phyloP scores from a whole-genome alignment of 2,113 vertebrate genomes.

The Oxyruncus cristatus region DNA sequence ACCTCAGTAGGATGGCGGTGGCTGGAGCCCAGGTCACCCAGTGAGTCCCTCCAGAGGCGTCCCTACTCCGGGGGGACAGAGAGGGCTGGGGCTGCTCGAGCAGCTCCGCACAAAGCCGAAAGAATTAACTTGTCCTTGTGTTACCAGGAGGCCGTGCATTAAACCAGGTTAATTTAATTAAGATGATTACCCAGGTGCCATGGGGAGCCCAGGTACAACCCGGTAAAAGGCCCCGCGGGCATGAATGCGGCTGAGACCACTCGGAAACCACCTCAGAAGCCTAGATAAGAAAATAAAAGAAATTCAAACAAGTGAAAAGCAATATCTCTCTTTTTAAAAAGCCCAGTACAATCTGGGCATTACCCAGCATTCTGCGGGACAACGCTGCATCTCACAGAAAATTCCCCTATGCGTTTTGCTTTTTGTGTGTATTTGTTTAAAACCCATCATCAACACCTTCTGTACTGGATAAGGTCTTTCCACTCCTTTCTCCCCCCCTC shows the following conservation, averaged over 20 bases:
- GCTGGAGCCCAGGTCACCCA: rapidly evolving
- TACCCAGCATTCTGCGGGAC: background rate
- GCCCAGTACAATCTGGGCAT: background rate
- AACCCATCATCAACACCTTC: background rate
- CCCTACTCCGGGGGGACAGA: rapidly evolving
- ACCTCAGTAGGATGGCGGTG: rapidly evolving
- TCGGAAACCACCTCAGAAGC: background rate
- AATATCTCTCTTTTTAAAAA: background rate
- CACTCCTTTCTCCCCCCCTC: background rate
- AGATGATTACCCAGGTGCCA: background rate
- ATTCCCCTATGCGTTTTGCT: rapidly evolving
- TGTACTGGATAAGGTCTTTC: background rate
- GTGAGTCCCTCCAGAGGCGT: rapidly evolving
- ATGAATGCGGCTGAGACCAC: rapidly evolving
- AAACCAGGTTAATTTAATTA: background rate
- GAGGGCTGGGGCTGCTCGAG: rapidly evolving
- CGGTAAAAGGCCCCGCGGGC: rapidly evolving
- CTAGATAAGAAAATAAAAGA: background rate
- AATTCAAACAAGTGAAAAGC: background rate
- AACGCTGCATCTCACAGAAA: background rate
- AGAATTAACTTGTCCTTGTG: rapidly evolving
- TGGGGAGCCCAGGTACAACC: background rate
- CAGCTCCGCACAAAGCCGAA: background rate
- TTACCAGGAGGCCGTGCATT: rapidly evolving
- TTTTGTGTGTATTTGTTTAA: background rate